Percentiles rank a stretch among this genome's conserved stretches.
These are phyloP conservation scores for Pseudococcus viburni DNA, from an alignment of 2,888 invertebrate species.

Conservation along the genomic window DNA sequence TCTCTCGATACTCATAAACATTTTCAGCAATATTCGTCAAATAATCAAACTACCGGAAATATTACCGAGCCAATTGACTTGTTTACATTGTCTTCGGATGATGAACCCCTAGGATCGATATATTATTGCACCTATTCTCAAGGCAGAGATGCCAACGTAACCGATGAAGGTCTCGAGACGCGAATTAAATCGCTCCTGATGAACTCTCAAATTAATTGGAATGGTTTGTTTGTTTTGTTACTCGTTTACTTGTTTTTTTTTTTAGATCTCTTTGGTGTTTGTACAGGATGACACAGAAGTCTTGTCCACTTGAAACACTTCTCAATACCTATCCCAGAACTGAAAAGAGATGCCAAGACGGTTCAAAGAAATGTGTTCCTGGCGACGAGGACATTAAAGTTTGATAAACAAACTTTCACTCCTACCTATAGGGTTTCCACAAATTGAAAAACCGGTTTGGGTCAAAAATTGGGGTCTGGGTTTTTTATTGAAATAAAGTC, in stretches of 20 bases:
- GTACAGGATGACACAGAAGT: too few species aligned
- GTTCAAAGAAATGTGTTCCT: too few species aligned
- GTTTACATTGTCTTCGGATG: neutral
- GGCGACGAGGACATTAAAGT: too few species aligned
- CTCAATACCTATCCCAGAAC: too few species aligned
- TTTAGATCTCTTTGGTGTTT: neutral
- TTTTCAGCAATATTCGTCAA: neutral
- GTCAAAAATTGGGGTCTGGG: too few species aligned
- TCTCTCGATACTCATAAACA: neutral
- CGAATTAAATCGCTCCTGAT: neutral
- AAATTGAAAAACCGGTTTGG: too few species aligned
- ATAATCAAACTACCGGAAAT: neutral
- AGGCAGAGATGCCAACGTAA: neutral
- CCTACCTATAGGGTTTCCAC: too few species aligned
- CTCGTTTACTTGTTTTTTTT: neutral
- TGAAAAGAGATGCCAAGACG: too few species aligned
- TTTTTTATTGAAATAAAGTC: too few species aligned
- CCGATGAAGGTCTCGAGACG: neutral
- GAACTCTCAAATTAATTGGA: neutral
- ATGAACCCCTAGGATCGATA: neutral
- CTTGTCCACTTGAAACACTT: too few species aligned
- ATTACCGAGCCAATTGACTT: neutral
- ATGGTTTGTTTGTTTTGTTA: neutral
- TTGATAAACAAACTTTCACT: too few species aligned
- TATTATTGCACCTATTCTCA: constrained; percentile 1